phyloP scores from a whole-genome alignment of 2,888 invertebrate genomes.

The Cryptocephalus moraei region DNA sequence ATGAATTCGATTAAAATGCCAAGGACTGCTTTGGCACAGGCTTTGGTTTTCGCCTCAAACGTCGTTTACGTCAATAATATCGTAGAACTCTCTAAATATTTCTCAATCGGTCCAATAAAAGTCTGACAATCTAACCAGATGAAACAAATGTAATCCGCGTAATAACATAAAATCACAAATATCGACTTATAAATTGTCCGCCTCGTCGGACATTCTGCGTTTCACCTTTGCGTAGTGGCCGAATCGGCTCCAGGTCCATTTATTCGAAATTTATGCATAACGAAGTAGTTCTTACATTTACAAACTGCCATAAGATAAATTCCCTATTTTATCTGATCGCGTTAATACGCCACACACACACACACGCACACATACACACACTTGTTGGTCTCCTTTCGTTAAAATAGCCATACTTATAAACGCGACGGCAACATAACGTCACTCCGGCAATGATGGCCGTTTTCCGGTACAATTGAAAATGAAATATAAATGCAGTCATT shows the following conservation, averaged over 20 bases:
- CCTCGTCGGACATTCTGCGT: no score
- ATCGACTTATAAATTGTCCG: no score
- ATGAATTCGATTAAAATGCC: no score
- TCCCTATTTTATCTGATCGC: constrained; percentile 9
- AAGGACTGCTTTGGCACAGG: no score
- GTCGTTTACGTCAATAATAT: no score
- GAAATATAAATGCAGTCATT: constrained; percentile 9
- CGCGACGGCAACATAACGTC: neutral
- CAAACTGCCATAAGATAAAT: constrained; percentile 11
- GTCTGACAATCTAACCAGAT: no score
- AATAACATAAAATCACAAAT: no score
- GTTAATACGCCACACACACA: constrained; percentile 5
- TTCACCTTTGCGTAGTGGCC: constrained; percentile 2
- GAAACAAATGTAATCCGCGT: no score
- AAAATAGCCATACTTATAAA: neutral
- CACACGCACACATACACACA: neutral
- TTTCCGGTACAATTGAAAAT: constrained; percentile 9
- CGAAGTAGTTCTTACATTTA: constrained; percentile 15
- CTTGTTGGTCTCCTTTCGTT: constrained; percentile 3
- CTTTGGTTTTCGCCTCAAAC: no score
- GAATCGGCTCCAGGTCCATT: constrained; percentile 13
- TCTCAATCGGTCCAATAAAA: no score
- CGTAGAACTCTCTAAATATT: no score
- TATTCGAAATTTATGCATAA: constrained; percentile 18
- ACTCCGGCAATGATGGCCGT: neutral